A percentile compares a stretch with the other conserved stretches of the same genome.
phyloP scores from a whole-genome alignment of 1,140 invertebrate genomes.

The Portunus trituberculatus region DNA sequence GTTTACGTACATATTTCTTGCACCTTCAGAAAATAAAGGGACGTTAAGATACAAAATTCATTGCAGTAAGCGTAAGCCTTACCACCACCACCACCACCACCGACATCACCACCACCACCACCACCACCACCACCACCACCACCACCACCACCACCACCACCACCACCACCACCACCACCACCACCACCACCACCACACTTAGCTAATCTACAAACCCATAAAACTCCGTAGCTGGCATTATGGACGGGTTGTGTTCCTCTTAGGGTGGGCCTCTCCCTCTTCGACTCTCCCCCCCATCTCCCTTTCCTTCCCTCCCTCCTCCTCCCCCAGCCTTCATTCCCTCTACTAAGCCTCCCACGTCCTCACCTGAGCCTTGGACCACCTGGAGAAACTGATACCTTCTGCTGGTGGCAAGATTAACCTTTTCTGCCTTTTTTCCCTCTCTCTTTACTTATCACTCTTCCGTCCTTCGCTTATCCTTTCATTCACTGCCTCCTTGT shows the following conservation, averaged over 20 bases:
- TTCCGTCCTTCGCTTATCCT: too few relatives aligned
- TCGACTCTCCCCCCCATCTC: neutral
- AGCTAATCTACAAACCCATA: conserved; percentile 1
- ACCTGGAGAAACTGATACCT: too few relatives aligned
- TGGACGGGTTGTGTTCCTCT: neutral
- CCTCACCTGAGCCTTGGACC: too few relatives aligned
- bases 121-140: neutral
- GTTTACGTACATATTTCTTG: too few relatives aligned
- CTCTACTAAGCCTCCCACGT: too few relatives aligned
- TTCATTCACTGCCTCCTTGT: too few relatives aligned
- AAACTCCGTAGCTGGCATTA: neutral
- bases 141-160: too few relatives aligned
- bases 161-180: neutral
- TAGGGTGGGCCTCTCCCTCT: neutral
- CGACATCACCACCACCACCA: neutral
- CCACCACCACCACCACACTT: conserved; percentile 17
- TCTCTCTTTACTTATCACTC: too few relatives aligned
- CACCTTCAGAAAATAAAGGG: neutral
- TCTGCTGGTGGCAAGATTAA: too few relatives aligned
- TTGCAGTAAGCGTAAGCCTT: neutral
- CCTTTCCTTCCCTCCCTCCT: neutral
- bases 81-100: neutral
- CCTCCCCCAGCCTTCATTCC: too few relatives aligned
- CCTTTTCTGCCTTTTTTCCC: too few relatives aligned
- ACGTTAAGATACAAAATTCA: neutral